These are phyloP conservation scores for Heliangelus exortis DNA, from an alignment of 2,797 vertebrate species.

Conservation along the genomic window DNA sequence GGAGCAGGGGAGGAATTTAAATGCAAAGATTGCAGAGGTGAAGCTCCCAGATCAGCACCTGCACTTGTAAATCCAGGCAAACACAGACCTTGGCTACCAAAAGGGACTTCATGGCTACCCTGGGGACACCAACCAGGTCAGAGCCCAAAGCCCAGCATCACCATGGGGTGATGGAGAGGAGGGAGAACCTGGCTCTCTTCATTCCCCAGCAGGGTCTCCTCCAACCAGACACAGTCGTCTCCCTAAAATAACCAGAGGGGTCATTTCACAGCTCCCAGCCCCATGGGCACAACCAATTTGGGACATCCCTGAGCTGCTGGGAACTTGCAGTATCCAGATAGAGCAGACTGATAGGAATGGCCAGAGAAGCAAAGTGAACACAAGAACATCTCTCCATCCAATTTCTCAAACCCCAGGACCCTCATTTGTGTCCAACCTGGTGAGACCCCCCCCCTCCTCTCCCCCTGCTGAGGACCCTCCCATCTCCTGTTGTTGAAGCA, in stretches of 20 bases:
- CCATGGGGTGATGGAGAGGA: fast-evolving
- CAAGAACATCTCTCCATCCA: fast-evolving
- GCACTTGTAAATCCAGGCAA: background rate
- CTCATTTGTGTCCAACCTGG: background rate
- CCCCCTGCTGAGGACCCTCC: background rate
- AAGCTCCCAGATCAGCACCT: background rate
- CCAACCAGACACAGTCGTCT: background rate
- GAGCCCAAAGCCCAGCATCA: background rate
- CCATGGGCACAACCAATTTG: background rate
- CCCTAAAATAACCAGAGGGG: background rate
- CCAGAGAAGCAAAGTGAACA: background rate
- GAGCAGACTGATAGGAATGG: background rate
- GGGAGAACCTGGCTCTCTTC: background rate
- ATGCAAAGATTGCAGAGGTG: background rate
- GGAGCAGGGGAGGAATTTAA: background rate
- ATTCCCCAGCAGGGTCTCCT: background rate
- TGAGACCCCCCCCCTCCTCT: background rate
- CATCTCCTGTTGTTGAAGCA: background rate
- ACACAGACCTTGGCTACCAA: fast-evolving
- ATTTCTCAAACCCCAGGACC: fast-evolving
- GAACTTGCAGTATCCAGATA: background rate
- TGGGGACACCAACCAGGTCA: fast-evolving
- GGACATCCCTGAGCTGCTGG: background rate
- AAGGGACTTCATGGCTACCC: fast-evolving
- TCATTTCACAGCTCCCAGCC: too few relatives aligned